A percentile compares a stretch with the other conserved stretches of the same genome.
These are phyloP conservation scores for Accipiter cooperii DNA, from an alignment of 2,113 vertebrate genomes.

Conservation along the genomic window DNA sequence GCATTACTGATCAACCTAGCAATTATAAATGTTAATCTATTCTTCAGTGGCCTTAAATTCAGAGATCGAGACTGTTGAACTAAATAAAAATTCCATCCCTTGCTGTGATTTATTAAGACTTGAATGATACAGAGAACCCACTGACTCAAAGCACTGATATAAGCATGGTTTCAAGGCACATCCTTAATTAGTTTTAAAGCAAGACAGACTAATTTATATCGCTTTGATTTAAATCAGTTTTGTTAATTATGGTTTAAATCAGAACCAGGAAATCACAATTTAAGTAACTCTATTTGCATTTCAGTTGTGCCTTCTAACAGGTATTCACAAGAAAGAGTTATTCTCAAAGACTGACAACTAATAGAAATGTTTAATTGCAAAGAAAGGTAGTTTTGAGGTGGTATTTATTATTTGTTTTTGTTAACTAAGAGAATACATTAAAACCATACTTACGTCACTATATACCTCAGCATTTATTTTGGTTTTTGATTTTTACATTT, in stretches of 20 bases:
- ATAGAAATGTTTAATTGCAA: neutral
- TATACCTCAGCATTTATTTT: neutral
- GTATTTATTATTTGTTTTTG: neutral
- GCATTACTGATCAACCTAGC: neutral
- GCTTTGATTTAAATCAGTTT: neutral
- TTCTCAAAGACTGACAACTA: neutral
- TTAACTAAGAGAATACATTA: neutral
- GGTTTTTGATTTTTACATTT: neutral
- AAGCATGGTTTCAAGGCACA: neutral
- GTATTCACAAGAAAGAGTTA: neutral
- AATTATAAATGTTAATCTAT: slow-evolving; percentile 47
- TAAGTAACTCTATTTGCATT: neutral
- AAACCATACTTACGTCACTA: neutral
- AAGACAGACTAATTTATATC: neutral
- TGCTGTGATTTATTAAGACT: slow-evolving; percentile 12
- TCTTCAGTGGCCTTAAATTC: slow-evolving; percentile 15
- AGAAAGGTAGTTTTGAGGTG: neutral
- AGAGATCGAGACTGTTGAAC: neutral
- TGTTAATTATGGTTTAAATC: slow-evolving; percentile 5
- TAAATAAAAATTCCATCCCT: slow-evolving; percentile 17
- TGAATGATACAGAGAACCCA: neutral
- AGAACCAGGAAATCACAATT: neutral
- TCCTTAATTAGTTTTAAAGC: slow-evolving; percentile 6
- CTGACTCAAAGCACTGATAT: neutral
- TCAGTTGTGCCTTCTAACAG: neutral